Evolutionary conservation across 2,797 vertebrate genomes (phyloP), one percentile per base, ranked within the genome.

Genomic region (Synaphobranchus kaupii): DNA sequence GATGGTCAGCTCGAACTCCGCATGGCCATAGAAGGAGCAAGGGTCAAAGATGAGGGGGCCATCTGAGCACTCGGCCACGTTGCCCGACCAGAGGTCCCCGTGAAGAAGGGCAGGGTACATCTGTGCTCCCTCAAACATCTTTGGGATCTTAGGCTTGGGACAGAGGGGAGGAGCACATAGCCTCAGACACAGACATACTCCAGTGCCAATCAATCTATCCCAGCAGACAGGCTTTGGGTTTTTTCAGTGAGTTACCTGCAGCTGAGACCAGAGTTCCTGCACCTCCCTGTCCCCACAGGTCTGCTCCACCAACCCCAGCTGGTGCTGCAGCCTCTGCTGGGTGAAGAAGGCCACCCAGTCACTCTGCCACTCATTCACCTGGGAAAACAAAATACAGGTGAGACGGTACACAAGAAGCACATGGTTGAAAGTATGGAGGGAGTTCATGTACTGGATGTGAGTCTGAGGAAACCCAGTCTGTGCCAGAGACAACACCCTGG

Each of bases 11-110:
- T 99, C 98, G 82, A 89, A 99, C 89, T 99, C 98, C 0, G 98
- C 97, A 88, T 99, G 98, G 56, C 98, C 98, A 0, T 99, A 99
- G 92, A 98, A 99, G 20, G 95, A 98, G 50, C 97, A 95, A 0
- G 98, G 98, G 91, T 99, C 98, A 86, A 98, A 99, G 86, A 98
- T 93, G 86, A 99, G 89, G 0, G 98, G 98, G 15, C 97, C 97
- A 0, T 94, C 93, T 0, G 96, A 92, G 0, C 95, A 94, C 90
- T 99, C 96, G 0, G 97, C 98, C 90, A 98, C 97, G 0, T 99
- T 99, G 86, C 98, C 98, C 15, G 97, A 95, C 98, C 98, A 99
- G 66, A 99, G 94, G 90, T 99, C 98, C 76, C 98, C 98, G 0
- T 99, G 98, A 58, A 99, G 95, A 54, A 99, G 95, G 88, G 98